Percentiles rank a stretch among this genome's conserved stretches.
These are phyloP conservation scores for Orthonychiurus folsomi DNA, from an alignment of 2,888 invertebrate species.

Conservation along the genomic window DNA sequence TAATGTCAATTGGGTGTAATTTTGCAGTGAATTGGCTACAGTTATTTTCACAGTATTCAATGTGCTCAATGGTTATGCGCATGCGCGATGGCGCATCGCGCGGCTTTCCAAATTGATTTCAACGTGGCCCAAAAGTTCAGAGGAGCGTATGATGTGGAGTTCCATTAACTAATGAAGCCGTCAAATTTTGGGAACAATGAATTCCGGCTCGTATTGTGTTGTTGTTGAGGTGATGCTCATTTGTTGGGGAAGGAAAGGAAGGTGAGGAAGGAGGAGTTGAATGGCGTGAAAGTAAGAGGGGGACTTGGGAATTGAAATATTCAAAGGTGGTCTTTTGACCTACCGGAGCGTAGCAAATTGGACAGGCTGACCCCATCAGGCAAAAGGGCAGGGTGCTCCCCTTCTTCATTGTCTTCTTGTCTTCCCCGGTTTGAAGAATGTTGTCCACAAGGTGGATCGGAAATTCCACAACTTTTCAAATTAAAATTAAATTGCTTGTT, in stretches of 20 bases:
- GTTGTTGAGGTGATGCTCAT: neutral
- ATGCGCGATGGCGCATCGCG: no score
- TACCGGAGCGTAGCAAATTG: conserved; percentile 40
- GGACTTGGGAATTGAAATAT: conserved; percentile 20
- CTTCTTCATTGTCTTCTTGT: conserved; percentile 15
- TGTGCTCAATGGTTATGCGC: neutral
- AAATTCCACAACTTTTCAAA: no score
- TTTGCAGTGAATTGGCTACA: no score
- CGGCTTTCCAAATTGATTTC: no score
- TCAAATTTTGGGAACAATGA: neutral
- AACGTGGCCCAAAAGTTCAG: no score
- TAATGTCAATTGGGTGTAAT: no score
- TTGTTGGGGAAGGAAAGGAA: neutral
- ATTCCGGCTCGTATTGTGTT: neutral
- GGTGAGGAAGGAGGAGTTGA: conserved; percentile 10
- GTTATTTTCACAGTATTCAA: no score
- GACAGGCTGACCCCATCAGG: conserved; percentile 7
- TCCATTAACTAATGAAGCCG: neutral
- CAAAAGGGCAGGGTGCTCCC: conserved; percentile 14
- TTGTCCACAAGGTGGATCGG: no score
- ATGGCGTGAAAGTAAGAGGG: conserved; percentile 18
- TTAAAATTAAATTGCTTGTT: no score
- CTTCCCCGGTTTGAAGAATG: conserved; percentile 11
- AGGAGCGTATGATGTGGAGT: no score
- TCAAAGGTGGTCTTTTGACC: conserved; percentile 38